A percentile compares a stretch with the other conserved stretches of the same genome.
Evolutionary conservation across 2,113 vertebrate genomes (phyloP).

Genomic region (Mustelus asterias): DNA sequence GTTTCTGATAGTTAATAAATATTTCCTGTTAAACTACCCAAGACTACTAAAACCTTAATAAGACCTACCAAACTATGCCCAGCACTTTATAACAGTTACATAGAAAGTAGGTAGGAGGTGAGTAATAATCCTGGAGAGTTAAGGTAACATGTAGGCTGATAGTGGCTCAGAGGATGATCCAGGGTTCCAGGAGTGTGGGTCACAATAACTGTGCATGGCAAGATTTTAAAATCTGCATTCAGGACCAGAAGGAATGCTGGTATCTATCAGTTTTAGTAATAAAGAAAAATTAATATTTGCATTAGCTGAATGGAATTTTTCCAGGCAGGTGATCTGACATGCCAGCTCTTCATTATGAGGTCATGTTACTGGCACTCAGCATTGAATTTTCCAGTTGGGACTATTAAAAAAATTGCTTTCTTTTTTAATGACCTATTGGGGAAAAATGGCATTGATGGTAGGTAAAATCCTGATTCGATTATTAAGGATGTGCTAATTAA

Average conservation of each 20-base stretch:
- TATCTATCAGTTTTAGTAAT: not conserved
- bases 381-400: not conserved
- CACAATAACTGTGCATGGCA: not conserved
- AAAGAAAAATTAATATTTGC: not conserved
- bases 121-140: not conserved
- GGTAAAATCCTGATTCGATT: not conserved
- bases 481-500: not conserved
- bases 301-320: not conserved
- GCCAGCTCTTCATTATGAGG: not conserved
- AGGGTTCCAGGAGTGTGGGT: not conserved
- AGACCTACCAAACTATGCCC: no score
- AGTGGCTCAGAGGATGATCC: not conserved
- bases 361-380: not conserved
- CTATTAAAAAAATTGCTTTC: not conserved
- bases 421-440: not conserved
- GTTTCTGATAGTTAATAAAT: no score
- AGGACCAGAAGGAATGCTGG: not conserved
- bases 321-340: not conserved
- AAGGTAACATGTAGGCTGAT: not conserved
- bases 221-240: not conserved
- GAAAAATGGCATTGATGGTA: not conserved
- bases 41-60: no score
- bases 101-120: not conserved
- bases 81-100: not conserved
- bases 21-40: not conserved